phyloP scores from a whole-genome alignment of 2,113 vertebrate genomes.

The Delphinapterus leucas region DNA sequence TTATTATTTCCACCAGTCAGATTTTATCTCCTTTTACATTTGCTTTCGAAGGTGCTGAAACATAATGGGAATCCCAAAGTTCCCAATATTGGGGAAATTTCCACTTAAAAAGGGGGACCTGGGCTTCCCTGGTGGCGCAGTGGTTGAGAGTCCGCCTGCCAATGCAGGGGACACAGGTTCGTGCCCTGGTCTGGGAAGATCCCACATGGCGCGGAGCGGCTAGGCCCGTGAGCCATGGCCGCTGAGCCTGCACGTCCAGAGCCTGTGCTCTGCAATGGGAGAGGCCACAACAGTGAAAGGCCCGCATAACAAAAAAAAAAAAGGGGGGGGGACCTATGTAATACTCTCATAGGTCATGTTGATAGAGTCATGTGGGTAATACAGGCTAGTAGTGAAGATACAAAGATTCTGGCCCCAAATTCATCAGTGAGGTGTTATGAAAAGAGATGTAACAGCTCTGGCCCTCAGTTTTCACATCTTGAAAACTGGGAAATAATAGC shows the following conservation, averaged over 20 bases:
- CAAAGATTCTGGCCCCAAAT: neutral
- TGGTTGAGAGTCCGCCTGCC: too few relatives aligned
- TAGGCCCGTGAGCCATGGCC: too few relatives aligned
- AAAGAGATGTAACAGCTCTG: neutral
- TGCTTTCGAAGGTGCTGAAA: neutral
- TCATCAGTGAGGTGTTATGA: neutral
- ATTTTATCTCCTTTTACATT: neutral
- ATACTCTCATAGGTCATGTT: neutral
- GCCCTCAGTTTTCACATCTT: neutral
- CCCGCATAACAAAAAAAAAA: too few relatives aligned
- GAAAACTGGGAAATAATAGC: neutral
- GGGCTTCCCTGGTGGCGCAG: too few relatives aligned
- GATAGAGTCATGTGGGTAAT: neutral
- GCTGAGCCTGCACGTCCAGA: too few relatives aligned
- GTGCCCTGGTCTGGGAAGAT: too few relatives aligned
- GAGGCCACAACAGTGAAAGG: too few relatives aligned
- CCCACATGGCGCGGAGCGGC: too few relatives aligned
- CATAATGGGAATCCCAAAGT: neutral
- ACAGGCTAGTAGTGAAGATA: neutral
- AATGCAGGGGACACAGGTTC: too few relatives aligned
- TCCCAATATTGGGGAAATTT: neutral
- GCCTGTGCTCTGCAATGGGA: too few relatives aligned
- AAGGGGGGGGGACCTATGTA: rapidly evolving
- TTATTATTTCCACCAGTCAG: neutral
- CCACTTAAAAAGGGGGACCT: neutral